Conservation (phyloP, 2,888 invertebrate genomes). For the Adineta ricciae region DNA sequence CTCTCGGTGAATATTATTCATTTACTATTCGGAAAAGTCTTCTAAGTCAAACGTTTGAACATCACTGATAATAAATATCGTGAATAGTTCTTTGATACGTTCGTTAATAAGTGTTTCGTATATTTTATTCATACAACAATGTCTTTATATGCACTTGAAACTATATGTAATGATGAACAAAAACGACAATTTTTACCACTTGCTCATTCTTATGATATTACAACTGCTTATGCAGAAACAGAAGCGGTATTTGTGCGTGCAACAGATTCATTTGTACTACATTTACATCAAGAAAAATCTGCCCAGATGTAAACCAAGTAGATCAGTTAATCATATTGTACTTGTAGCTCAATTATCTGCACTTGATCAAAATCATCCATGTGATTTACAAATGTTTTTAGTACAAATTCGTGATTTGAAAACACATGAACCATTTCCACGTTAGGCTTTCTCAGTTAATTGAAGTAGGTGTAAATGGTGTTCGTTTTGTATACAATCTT, state of each 20-base stretch:
- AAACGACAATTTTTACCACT: background rate
- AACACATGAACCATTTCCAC: conserved; percentile 72
- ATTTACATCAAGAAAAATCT: no score
- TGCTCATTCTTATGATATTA: conserved; percentile 52
- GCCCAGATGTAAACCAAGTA: conserved; percentile 78
- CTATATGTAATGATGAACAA: background rate
- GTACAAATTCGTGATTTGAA: conserved; percentile 79
- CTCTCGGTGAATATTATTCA: background rate
- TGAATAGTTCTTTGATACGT: background rate
- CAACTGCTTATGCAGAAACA: conserved; percentile 91
- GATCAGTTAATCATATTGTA: conserved; percentile 79
- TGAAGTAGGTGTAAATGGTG: conserved; percentile 22
- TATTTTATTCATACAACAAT: background rate
- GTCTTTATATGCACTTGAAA: background rate
- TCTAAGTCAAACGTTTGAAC: background rate
- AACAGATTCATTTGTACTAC: conserved; percentile 75
- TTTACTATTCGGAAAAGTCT: background rate
- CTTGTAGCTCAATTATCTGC: conserved; percentile 82
- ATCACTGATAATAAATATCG: background rate
- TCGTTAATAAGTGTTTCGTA: background rate
- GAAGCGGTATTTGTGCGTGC: conserved; percentile 75
- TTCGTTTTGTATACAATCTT: conserved; percentile 42
- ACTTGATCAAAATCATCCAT: conserved; percentile 57
- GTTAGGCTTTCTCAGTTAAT: conserved; percentile 43
- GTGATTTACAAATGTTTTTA: conserved; percentile 82